phyloP scores from a whole-genome alignment of 2,888 invertebrate genomes.

The Xestia ashworthii region DNA sequence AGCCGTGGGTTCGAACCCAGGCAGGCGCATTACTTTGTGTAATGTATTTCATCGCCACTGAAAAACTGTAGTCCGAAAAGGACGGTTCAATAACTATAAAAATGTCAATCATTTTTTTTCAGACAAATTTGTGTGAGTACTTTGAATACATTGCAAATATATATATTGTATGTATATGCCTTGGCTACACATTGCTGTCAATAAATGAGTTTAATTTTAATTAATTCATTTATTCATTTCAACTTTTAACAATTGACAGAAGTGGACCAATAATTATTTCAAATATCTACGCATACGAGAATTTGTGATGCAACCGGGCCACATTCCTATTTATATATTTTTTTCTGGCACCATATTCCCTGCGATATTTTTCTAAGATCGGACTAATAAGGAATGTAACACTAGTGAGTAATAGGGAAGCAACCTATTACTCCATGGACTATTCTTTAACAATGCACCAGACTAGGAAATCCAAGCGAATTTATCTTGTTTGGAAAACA shows the following conservation, averaged over 20 bases:
- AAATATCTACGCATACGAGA: not conserved
- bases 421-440: constrained; percentile 30
- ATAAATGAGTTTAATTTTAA: not conserved
- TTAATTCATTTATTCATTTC: too few species aligned
- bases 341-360: not conserved
- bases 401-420: constrained; percentile 44
- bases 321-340: not conserved
- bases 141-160: too few species aligned
- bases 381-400: constrained; percentile 16
- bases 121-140: not conserved
- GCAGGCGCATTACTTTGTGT: too few species aligned
- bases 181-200: not conserved
- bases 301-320: not conserved
- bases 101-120: not conserved
- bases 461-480: not conserved
- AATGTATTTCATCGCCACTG: too few species aligned
- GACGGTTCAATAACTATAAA: not conserved
- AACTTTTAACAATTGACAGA: not conserved
- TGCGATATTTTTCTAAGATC: constrained; percentile 15
- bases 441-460: constrained; percentile 28
- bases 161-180: too few species aligned
- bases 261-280: not conserved
- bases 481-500: constrained; percentile 2
- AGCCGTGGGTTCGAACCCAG: too few species aligned
- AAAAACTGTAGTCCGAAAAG: too few species aligned